Conservation (phyloP, 1,140 invertebrate species). For the Kradibia gibbosae region DNA sequence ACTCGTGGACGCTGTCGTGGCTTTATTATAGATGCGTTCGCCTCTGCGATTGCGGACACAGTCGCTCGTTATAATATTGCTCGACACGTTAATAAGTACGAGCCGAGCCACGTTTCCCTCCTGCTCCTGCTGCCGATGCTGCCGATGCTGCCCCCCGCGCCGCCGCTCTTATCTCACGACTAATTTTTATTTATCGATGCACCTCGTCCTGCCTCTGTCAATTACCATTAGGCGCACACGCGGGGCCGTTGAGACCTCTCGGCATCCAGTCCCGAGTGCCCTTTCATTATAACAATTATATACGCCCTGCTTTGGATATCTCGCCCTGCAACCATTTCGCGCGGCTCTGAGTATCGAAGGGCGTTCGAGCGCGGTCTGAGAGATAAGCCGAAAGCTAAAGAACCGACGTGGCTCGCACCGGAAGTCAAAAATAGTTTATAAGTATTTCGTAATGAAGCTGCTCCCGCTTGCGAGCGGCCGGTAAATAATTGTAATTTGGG, state of each 20-base stretch:
- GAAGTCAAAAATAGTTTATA: too few species aligned
- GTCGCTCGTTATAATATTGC: not conserved
- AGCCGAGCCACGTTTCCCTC: not conserved
- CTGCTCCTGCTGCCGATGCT: too few species aligned
- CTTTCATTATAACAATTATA: not conserved
- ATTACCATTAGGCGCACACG: not conserved
- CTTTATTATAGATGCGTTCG: constrained; percentile 9
- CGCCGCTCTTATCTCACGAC: not conserved
- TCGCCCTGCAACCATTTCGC: not conserved
- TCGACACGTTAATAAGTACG: not conserved
- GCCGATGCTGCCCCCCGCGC: too few species aligned
- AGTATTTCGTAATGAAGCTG: too few species aligned
- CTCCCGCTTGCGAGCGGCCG: too few species aligned
- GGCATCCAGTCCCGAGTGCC: not conserved
- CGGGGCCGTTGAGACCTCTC: too few species aligned
- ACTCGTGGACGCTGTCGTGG: not conserved
- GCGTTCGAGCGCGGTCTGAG: too few species aligned
- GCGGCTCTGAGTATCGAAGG: too few species aligned
- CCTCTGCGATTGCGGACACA: not conserved
- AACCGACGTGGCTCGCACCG: too few species aligned
- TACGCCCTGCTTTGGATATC: not conserved
- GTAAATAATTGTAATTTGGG: too few species aligned
- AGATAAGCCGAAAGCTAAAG: too few species aligned
- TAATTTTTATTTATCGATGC: not conserved
- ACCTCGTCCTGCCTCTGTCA: not conserved